phyloP scores from a whole-genome alignment of 1,140 invertebrate genomes.

The Dreissena rostriformis region DNA sequence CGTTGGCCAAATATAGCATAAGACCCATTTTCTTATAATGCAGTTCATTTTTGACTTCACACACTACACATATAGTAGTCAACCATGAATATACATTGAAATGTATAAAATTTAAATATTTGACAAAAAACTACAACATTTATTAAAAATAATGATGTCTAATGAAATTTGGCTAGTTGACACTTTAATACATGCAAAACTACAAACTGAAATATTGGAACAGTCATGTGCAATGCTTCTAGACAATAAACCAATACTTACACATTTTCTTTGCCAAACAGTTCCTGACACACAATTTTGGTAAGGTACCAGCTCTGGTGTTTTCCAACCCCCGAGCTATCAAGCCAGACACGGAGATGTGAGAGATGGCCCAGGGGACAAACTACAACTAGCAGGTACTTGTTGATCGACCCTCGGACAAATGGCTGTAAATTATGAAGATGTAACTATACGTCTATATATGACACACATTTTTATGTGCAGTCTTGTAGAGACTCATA shows the following conservation, averaged over 20 bases:
- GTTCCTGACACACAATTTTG: conserved; percentile 77
- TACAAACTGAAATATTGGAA: not conserved
- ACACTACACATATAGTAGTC: no score
- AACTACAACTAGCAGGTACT: conserved; percentile 74
- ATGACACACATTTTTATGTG: no score
- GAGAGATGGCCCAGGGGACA: conserved; percentile 75
- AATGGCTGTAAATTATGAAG: conserved; percentile 60
- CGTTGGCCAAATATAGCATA: no score
- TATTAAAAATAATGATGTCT: no score
- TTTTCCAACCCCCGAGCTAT: conserved; percentile 77
- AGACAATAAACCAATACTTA: conserved; percentile 9
- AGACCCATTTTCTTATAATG: no score
- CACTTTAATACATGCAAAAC: not conserved
- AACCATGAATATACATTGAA: no score
- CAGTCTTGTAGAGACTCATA: no score
- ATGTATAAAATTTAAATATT: no score
- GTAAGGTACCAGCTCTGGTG: conserved; percentile 79
- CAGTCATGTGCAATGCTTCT: not conserved
- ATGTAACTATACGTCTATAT: not conserved
- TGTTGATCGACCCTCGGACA: conserved; percentile 73
- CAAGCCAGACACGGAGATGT: conserved; percentile 80
- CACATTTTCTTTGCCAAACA: conserved; percentile 66
- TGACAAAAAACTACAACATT: no score
- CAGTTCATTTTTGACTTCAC: no score
- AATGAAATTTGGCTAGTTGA: no score